Percentiles rank a stretch among this genome's conserved stretches.
These are phyloP conservation scores for Phaethornis superciliosus DNA, from an alignment of 2,113 vertebrate species.

Conservation along the genomic window DNA sequence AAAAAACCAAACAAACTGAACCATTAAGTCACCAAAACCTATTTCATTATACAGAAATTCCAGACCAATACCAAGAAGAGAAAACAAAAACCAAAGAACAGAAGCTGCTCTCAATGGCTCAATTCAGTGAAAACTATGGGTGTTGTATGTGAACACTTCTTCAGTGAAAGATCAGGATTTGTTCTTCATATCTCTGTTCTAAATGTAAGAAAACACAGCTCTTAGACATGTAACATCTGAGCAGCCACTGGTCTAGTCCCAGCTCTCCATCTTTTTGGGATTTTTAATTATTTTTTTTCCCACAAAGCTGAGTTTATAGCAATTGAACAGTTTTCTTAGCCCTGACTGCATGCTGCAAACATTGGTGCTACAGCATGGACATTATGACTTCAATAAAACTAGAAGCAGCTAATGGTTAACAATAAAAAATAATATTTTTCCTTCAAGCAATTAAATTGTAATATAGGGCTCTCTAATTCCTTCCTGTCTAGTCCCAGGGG, in stretches of 20 bases:
- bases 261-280: background rate
- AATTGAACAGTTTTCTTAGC: background rate
- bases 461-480: slow-evolving; percentile 78
- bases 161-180: background rate
- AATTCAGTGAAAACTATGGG: background rate
- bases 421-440: slow-evolving; percentile 83
- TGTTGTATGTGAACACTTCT: background rate
- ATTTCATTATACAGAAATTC: background rate
- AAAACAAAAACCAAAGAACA: background rate
- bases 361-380: slow-evolving; percentile 12
- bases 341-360: background rate
- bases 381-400: slow-evolving; percentile 72
- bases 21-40: background rate
- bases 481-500: slow-evolving; percentile 77
- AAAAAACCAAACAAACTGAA: background rate
- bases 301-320: background rate
- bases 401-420: slow-evolving; percentile 76
- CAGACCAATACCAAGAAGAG: background rate
- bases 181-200: background rate
- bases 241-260: background rate
- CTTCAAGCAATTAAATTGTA: slow-evolving; percentile 81
- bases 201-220: background rate
- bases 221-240: background rate
- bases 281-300: no score
- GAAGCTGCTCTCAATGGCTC: background rate